These are phyloP conservation scores for Stichopus chloronotus DNA, from an alignment of 35 echinoderm and acorn worm genomes.

Conservation along the genomic window DNA sequence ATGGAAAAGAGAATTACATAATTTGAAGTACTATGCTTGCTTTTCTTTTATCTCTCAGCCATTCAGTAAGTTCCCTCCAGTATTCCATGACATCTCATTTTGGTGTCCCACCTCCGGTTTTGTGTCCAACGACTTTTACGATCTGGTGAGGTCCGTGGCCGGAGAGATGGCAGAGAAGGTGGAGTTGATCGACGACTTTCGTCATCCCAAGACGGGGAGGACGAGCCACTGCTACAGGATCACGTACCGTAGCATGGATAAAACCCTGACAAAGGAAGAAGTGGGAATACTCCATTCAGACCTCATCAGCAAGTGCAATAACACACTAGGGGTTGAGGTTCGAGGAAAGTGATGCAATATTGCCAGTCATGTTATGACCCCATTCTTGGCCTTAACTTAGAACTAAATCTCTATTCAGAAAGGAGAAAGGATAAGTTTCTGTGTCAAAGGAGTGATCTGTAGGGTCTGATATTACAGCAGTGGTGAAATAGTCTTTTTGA, in stretches of 20 bases:
- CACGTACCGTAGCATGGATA: constrained; percentile 91
- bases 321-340: constrained; percentile 65
- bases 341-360: constrained; percentile 29
- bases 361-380: background rate
- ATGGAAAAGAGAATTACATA: too few species aligned
- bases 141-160: constrained; percentile 77
- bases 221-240: constrained; percentile 89
- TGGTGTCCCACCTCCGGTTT: constrained; percentile 82
- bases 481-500: too few species aligned
- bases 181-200: constrained; percentile 84
- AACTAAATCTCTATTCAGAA: background rate
- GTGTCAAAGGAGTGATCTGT: too few species aligned
- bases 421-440: background rate
- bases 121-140: constrained; percentile 90
- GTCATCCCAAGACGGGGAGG: constrained; percentile 79
- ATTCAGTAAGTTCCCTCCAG: constrained; percentile 93
- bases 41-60: constrained; percentile 66
- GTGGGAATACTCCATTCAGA: constrained; percentile 67
- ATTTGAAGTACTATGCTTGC: background rate
- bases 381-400: background rate
- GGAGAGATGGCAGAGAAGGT: constrained; percentile 90
- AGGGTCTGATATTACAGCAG: too few species aligned
- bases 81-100: constrained; percentile 86
- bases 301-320: constrained; percentile 60
- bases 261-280: constrained; percentile 82